These are phyloP conservation scores for Bolinopsis microptera DNA, from an alignment of 37 sponge, comb jelly and placozoan species.

Conservation along the genomic window DNA sequence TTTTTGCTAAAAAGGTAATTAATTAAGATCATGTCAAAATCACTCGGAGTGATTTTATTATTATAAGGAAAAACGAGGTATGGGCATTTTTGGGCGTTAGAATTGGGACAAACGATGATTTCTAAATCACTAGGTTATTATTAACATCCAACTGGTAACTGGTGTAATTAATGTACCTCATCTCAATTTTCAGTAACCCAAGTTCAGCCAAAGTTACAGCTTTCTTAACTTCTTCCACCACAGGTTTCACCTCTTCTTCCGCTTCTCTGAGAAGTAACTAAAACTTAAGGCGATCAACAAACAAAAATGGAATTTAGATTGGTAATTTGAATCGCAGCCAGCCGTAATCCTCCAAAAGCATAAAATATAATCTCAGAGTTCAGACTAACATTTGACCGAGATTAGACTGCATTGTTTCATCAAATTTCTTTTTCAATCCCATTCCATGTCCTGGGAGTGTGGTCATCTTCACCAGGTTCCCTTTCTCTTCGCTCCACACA, in stretches of 20 bases:
- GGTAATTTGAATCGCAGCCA: too few relatives aligned
- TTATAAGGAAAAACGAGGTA: too few relatives aligned
- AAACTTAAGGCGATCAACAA: too few relatives aligned
- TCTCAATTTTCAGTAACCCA: not conserved
- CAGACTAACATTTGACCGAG: not conserved
- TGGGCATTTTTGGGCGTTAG: too few relatives aligned
- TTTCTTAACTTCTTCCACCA: not conserved
- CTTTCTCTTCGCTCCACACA: not conserved
- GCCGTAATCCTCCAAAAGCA: too few relatives aligned
- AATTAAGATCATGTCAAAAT: too few relatives aligned
- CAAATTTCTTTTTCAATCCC: not conserved
- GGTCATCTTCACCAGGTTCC: not conserved
- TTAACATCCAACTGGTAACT: not conserved
- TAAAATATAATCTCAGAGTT: too few relatives aligned
- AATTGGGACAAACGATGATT: too few relatives aligned
- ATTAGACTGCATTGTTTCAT: not conserved
- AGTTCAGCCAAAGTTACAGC: not conserved
- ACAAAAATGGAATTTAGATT: too few relatives aligned
- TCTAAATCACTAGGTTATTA: too few relatives aligned
- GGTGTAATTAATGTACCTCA: not conserved
- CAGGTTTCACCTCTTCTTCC: not conserved
- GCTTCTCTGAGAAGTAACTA: not conserved
- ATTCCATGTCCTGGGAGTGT: not conserved
- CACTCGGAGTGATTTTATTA: too few relatives aligned
- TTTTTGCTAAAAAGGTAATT: constrained; percentile 28